Evolutionary conservation across 2,888 invertebrate genomes (phyloP), one percentile per base, ranked within the genome.

Genomic region (Choreutis nemorana): DNA sequence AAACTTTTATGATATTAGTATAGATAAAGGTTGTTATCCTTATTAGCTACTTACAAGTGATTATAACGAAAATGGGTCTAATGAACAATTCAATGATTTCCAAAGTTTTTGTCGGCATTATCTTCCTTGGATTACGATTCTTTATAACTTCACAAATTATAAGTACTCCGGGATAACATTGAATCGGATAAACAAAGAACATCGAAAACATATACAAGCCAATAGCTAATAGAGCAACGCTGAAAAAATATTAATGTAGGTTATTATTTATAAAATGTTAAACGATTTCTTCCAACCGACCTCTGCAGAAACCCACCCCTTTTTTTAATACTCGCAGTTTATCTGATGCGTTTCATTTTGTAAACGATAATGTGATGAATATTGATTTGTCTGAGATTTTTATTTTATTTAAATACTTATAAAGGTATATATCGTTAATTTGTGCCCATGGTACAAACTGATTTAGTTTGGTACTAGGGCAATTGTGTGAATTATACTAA

Each of bases 121-220:
- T 21, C 0, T 37, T 14, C 0, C 18, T 1, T 0, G 30, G 14
- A 4, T 35, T 13, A 16, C 30, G 31, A 33, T 57, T 48, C 26
- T 47, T 50, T 1, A 64, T 31, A 0, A 60, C 37, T 16, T 67
- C 65, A 1, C 58, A 3, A 2, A 64, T 45, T 1, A 64, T 57
- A 3, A 47, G 35, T 3, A 60, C 51, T 0, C 52, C 67, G 1
- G 68, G 68, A 12, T 57, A 54, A 30, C 58, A 59, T 26, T 66
- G 66, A 2, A 68, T 44, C 1, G 68, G 67, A 32, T 53, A 64
- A 1, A 57, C 37, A 4, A 58, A 51, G 4, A 43, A 53, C 11
- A 64, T 41, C 1, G 66, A 42, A 2, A 54, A 16, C 26, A 60
- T 8, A 31, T 62, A 67, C 3, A 66, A 16, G 0, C 37, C 45